These are phyloP conservation scores for Geotrypetes seraphini DNA, from an alignment of 2,797 vertebrate species.

Conservation along the genomic window DNA sequence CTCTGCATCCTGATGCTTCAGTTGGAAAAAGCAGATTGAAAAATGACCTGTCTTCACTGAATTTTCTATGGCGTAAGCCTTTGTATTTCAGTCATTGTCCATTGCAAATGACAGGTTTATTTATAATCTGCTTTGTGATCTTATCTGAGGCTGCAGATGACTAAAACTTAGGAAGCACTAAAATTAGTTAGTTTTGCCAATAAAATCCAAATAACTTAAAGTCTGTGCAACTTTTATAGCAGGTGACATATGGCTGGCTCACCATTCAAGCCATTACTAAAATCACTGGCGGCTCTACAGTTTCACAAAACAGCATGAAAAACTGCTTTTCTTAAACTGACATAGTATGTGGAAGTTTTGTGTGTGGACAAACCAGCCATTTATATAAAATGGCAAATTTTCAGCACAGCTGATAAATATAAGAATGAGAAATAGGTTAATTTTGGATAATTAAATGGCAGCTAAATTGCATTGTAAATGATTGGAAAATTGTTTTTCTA, in stretches of 20 bases:
- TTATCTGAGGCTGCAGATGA: conserved; percentile 8
- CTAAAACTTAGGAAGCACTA: conserved; percentile 11
- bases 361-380: conserved; percentile 13
- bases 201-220: conserved; percentile 25
- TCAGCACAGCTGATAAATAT: conserved; percentile 20
- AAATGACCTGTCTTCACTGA: no score
- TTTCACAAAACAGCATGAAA: conserved; percentile 7
- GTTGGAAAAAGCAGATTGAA: no score
- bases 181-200: conserved; percentile 18
- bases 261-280: conserved; percentile 12
- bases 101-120: not conserved
- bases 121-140: not conserved
- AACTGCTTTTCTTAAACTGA: conserved; percentile 7
- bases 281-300: conserved; percentile 24
- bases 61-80: not conserved
- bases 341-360: conserved; percentile 6
- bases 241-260: conserved; percentile 25
- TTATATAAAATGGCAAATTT: conserved; percentile 11
- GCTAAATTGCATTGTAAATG: conserved; percentile 56
- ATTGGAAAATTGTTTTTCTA: conserved; percentile 59
- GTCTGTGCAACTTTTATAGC: conserved; percentile 29
- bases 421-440: conserved; percentile 19
- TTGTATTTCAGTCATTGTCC: not conserved
- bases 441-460: conserved; percentile 54
- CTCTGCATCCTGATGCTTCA: no score